phyloP scores from a whole-genome alignment of 2,888 invertebrate genomes.

The Serripes groenlandicus region DNA sequence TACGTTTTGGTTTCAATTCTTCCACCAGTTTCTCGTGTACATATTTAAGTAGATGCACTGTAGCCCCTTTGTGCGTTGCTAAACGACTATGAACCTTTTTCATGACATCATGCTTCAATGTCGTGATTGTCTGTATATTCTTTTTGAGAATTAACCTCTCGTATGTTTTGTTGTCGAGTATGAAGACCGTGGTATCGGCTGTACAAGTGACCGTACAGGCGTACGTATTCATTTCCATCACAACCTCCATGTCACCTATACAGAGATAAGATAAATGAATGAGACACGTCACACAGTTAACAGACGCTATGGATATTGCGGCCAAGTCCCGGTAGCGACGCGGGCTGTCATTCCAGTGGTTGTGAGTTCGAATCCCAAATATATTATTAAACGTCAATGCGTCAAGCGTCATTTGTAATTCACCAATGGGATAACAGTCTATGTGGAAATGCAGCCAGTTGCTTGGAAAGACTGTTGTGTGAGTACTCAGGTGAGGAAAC shows the following conservation, averaged over 20 bases:
- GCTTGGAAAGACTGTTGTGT: no score
- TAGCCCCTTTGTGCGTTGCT: constrained; percentile 67
- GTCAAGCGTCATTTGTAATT: no score
- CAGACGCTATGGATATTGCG: no score
- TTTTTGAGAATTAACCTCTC: constrained; percentile 79
- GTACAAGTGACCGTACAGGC: constrained; percentile 79
- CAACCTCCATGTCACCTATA: constrained; percentile 76
- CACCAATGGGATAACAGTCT: no score
- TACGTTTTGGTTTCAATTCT: constrained; percentile 64
- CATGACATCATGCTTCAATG: constrained; percentile 70
- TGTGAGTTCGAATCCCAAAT: no score
- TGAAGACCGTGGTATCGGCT: constrained; percentile 78
- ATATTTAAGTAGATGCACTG: constrained; percentile 69
- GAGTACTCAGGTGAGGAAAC: no score
- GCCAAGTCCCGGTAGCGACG: no score
- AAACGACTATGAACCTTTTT: constrained; percentile 70
- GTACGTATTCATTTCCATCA: constrained; percentile 77
- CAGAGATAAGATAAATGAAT: neutral
- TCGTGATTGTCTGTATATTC: constrained; percentile 67
- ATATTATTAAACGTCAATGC: no score
- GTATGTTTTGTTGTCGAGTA: constrained; percentile 80
- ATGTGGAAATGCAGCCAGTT: no score
- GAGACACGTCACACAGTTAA: no score
- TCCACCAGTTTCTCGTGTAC: constrained; percentile 68
- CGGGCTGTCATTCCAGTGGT: no score